Evolutionary conservation across 2,797 vertebrate genomes (phyloP).

Genomic region (Allobates femoralis): DNA sequence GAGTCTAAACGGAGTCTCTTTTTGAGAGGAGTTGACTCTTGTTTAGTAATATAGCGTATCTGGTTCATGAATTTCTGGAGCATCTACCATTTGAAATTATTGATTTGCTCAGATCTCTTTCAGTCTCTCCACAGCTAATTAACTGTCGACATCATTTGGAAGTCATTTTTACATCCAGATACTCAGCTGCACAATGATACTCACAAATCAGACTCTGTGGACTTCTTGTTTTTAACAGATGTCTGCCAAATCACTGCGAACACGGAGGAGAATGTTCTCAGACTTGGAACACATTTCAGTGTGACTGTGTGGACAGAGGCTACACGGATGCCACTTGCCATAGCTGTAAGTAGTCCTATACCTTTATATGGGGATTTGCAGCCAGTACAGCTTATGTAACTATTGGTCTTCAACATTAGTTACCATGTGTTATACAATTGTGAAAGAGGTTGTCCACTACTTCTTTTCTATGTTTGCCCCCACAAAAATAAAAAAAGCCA

Average conservation of each 20-base stretch:
- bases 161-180: conserved; percentile 33
- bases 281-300: conserved; percentile 90
- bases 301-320: conserved; percentile 88
- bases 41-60: conserved; percentile 56
- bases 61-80: conserved; percentile 59
- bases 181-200: conserved; percentile 23
- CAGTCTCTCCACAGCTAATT: conserved; percentile 58
- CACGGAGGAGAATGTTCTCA: conserved; percentile 91
- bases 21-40: conserved; percentile 47
- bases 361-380: neutral
- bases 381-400: neutral
- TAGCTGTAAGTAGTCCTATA: conserved; percentile 84
- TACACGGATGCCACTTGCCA: conserved; percentile 93
- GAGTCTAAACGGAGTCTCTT: conserved; percentile 41
- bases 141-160: conserved; percentile 54
- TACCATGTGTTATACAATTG: neutral
- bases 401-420: neutral
- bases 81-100: conserved; percentile 58
- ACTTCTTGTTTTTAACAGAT: conserved; percentile 76
- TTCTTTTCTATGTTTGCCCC: too few relatives aligned
- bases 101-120: conserved; percentile 60
- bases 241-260: conserved; percentile 94
- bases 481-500: too few relatives aligned
- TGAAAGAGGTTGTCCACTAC: too few relatives aligned
- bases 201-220: conserved; percentile 45